Evolutionary conservation across 2,888 invertebrate genomes (phyloP).

Genomic region (Amphipyra berbera): DNA sequence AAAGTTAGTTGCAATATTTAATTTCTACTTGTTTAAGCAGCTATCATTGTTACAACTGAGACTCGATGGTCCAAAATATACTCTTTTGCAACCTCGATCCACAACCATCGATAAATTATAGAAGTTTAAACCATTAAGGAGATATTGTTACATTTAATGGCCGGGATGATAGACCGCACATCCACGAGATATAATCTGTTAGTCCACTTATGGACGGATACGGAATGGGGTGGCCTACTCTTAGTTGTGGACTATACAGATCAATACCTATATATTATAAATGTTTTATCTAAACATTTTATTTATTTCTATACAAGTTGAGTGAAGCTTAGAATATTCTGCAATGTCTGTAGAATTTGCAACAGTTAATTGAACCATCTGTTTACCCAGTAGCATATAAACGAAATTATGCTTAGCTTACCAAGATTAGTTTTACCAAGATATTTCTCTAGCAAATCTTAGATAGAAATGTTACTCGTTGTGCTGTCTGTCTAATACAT

Average conservation of each 20-base stretch:
- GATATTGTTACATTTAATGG: not conserved
- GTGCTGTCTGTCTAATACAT: not conserved
- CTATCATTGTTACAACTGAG: not conserved
- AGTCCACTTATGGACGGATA: slow-evolving; percentile 2
- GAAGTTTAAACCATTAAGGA: not conserved
- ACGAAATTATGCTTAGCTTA: not conserved
- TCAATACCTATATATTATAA: not conserved
- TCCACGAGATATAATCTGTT: slow-evolving; percentile 16
- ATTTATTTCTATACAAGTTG: not conserved
- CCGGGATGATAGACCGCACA: not conserved
- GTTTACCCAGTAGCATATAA: not conserved
- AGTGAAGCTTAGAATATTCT: not conserved
- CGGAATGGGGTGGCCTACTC: slow-evolving; percentile 38
- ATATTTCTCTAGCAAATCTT: not conserved
- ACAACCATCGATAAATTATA: not conserved
- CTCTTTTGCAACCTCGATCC: not conserved
- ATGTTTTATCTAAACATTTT: not conserved
- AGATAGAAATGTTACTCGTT: not conserved
- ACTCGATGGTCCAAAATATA: not conserved
- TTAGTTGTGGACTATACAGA: slow-evolving; percentile 1
- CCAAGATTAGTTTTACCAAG: too few species aligned
- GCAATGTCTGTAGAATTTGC: slow-evolving; percentile 5
- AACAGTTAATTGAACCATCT: not conserved
- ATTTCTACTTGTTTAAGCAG: not conserved
- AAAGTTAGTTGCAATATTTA: not conserved